phyloP scores from a whole-genome alignment of 2,888 invertebrate species.

The Pachycephus smyrnensis region DNA sequence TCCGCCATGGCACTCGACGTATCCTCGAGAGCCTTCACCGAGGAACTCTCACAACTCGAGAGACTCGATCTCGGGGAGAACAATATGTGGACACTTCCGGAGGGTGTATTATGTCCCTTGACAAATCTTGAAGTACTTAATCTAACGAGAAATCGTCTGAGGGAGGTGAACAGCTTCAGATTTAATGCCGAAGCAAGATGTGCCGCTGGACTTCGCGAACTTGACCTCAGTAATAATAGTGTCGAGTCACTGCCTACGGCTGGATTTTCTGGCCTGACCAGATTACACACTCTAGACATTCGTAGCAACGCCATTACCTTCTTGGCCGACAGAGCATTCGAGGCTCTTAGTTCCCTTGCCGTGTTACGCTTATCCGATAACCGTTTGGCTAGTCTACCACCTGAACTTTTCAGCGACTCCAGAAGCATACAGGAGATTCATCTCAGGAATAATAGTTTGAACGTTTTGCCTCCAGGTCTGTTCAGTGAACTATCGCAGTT shows the following conservation, averaged over 20 bases:
- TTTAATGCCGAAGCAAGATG: constrained; percentile 78
- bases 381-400: constrained; percentile 82
- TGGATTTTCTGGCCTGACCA: constrained; percentile 77
- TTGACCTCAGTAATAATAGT: constrained; percentile 84
- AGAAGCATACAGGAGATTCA: constrained; percentile 84
- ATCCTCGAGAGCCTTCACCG: constrained; percentile 79
- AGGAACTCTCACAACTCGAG: constrained; percentile 79
- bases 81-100: constrained; percentile 84
- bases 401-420: constrained; percentile 84
- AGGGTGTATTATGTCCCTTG: constrained; percentile 81
- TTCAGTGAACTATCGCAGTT: constrained; percentile 82
- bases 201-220: constrained; percentile 75
- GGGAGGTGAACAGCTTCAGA: constrained; percentile 80
- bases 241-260: constrained; percentile 80
- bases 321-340: constrained; percentile 82
- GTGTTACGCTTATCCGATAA: constrained; percentile 85
- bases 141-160: constrained; percentile 82
- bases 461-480: constrained; percentile 83
- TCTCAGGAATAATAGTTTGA: constrained; percentile 84
- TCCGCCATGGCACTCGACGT: constrained; percentile 84
- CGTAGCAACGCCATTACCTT: constrained; percentile 82
- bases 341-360: constrained; percentile 79
- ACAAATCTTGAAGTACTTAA: constrained; percentile 81
- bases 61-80: constrained; percentile 83
- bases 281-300: constrained; percentile 80